Evolutionary conservation across 2,888 invertebrate genomes (phyloP), one percentile per base, ranked within the genome.

Genomic region (Prosapia bicincta): DNA sequence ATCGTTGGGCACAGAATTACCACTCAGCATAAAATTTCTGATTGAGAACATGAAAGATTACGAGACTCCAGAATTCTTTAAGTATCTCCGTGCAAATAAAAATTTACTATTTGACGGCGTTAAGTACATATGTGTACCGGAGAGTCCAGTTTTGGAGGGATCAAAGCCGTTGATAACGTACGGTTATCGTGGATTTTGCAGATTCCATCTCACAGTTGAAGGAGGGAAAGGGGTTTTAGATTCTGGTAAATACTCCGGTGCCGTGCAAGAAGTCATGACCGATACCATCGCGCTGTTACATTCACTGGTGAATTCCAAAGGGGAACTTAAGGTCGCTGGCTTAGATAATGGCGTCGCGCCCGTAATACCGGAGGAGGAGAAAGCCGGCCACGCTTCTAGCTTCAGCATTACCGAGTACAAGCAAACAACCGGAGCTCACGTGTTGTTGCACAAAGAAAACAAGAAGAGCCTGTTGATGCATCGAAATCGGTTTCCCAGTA

Each of bases 201-300:
- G 32, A 66, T 75, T 75, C 24, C 15, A 32, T 15, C 15, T 75
- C 25, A 75, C 75, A 20, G 67, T 75, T 2, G 71, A 71, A n/a
- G 69, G 75, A 6, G 71, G 65, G 7, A 66, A 30, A n/a, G 9
- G 20, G n/a, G 24, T 66, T 66, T 26, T 75, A 20, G 65, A 75
- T 65, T 75, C 75, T 28, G 71, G 75, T 1, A 71, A 66, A 20
- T 66, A 75, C n/a, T 70, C 70, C 0, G 75, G 75, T 5, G 70
- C 70, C 32, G 66, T 75, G 3, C 54, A 30, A n/a, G 95, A 95
- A 85, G 96, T 93, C 0, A 94, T 98, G 95, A 87, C 93, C 0
- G 98, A 98, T 87, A 87, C 99, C 67, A 89, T 97, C 78, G 92
- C 93, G 83, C 85, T 99, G 66, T 88, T 99, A 87, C 90, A 91